Evolutionary conservation across 2,797 vertebrate species (phyloP).

Genomic region (Etheostoma perlongum): DNA sequence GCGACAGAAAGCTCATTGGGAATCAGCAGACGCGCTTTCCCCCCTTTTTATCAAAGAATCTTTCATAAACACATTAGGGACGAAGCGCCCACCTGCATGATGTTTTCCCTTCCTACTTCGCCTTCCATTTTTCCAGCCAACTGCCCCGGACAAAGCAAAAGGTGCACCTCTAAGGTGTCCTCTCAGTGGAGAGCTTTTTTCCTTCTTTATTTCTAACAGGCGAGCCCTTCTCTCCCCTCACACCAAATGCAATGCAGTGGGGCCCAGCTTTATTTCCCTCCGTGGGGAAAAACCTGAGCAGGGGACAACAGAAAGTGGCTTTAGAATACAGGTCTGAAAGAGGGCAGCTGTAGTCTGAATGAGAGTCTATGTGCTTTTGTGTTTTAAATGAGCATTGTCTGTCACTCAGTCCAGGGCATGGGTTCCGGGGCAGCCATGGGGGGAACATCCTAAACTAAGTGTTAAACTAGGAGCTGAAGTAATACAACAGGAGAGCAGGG

Average conservation of each 20-base stretch:
- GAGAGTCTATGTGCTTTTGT: constrained; percentile 95
- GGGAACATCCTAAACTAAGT: constrained; percentile 90
- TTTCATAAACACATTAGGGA: constrained; percentile 88
- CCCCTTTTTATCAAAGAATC: constrained; percentile 85
- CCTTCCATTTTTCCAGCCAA: constrained; percentile 90
- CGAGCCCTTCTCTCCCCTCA: constrained; percentile 90
- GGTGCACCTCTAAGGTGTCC: constrained; percentile 94
- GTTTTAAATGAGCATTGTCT: constrained; percentile 98
- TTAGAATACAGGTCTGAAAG: constrained; percentile 92
- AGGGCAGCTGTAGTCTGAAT: constrained; percentile 98
- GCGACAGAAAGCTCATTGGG: constrained; percentile 84
- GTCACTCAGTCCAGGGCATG: constrained; percentile 84
- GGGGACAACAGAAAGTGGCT: constrained; percentile 91
- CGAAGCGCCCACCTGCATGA: constrained; percentile 89
- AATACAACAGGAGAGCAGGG: constrained; percentile 10
- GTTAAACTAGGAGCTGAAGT: constrained; percentile 28
- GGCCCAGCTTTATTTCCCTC: constrained; percentile 87
- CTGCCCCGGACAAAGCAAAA: constrained; percentile 89
- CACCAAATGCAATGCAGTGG: constrained; percentile 88
- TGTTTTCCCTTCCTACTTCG: constrained; percentile 90
- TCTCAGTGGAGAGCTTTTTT: constrained; percentile 83
- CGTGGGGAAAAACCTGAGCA: constrained; percentile 90
- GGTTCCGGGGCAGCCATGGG: constrained; percentile 69
- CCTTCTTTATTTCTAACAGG: constrained; percentile 84
- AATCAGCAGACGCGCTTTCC: constrained; percentile 76